These are phyloP conservation scores for Antechinus flavipes DNA, from an alignment of 2,113 vertebrate species.

Conservation along the genomic window DNA sequence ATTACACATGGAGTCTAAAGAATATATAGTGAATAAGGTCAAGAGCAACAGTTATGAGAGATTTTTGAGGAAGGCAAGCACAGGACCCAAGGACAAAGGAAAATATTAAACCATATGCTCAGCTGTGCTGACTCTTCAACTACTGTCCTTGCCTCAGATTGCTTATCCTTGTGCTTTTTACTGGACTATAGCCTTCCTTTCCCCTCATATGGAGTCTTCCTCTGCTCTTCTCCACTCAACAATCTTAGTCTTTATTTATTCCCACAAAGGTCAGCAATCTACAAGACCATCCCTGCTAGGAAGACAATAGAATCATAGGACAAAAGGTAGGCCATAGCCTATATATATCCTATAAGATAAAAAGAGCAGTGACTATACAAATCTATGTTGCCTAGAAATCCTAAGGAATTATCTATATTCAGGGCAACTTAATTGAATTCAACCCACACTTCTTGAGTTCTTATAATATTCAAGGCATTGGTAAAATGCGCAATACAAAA, in stretches of 20 bases:
- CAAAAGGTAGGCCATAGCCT: not conserved
- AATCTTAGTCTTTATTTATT: not conserved
- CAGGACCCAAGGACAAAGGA: not conserved
- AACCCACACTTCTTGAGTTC: not conserved
- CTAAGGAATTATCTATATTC: not conserved
- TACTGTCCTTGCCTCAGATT: not conserved
- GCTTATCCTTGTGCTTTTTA: not conserved
- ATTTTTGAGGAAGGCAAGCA: not conserved
- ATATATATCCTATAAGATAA: not conserved
- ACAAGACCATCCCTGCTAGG: not conserved
- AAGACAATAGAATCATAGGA: not conserved
- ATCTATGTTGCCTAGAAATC: not conserved
- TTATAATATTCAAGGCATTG: not conserved
- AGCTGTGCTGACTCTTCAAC: not conserved
- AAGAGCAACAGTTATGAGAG: not conserved
- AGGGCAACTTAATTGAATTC: not conserved
- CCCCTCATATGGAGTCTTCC: not conserved
- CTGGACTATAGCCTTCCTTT: not conserved
- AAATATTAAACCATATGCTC: not conserved
- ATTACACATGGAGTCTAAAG: not conserved
- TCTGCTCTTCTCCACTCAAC: not conserved
- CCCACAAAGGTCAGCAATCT: not conserved
- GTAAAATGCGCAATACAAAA: not conserved
- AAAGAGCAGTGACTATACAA: not conserved
- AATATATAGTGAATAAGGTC: not conserved